Evolutionary conservation across 2,113 vertebrate species (phyloP), one percentile per base, ranked within the genome.

Genomic region (Aspiorhynchus laticeps): DNA sequence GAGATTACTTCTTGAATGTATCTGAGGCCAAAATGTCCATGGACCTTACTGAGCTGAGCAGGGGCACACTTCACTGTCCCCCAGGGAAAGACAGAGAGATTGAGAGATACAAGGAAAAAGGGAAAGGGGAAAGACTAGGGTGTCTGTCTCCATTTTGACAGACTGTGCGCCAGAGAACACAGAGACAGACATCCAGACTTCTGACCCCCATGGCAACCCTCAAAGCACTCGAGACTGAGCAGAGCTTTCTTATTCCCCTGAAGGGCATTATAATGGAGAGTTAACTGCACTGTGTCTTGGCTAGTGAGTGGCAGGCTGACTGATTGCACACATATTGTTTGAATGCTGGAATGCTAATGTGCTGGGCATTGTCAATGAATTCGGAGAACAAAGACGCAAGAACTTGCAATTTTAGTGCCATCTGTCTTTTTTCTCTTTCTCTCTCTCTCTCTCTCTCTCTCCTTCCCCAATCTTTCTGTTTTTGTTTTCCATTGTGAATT

Each of bases 261-360:
- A 61, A 80, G 56, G 56, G 53, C 36, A 63, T 80, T 63, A 63
- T 80, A 63, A 80, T 80, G 79, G 79, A 43, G 56, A 63, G 36
- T 43, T 63, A 80, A 80, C 79, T 63, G 79, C 56, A 28, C 53
- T 63, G 53, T 80, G 56, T 63, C 33, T 81, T 59, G n/a, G 67
- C 63, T 8, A 41, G 82, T 89, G 85, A 89, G 69, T 85, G 85
- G 88, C 88, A 89, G 85, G 31, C 86, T 87, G 82, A 82, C 67
- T 87, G 88, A 87, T 89, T 81, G 82, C 77, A 80, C 51, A 89
- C 76, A 87, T 89, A 84, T 87, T 89, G 77, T 84, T 83, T 85
- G 82, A 75, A 83, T 89, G 74, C 67, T 85, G 46, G 85, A 87
- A 89, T 89, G 82, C 85, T 85, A 85, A 87, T 87, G 51, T 79